Conservation (phyloP, 2,888 invertebrate species). For the Podabrus alpinus region DNA sequence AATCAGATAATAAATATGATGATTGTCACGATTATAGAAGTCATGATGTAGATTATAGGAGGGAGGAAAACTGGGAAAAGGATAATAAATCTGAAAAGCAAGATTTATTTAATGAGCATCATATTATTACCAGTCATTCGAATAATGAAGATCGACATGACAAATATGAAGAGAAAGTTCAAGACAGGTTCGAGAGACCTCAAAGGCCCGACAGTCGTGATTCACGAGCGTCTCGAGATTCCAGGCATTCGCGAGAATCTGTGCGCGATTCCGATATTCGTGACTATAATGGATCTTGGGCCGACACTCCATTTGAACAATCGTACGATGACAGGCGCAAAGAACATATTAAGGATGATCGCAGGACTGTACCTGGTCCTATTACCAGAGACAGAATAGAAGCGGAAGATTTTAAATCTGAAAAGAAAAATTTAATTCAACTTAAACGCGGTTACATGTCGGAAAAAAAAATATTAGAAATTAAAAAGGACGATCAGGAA, state of each 20-base stretch:
- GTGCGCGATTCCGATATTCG: conserved; percentile 57
- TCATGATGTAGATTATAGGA: conserved; percentile 28
- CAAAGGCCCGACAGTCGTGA: conserved; percentile 65
- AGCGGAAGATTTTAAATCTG: conserved; percentile 60
- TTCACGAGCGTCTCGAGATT: conserved; percentile 60
- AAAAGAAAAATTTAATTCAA: conserved; percentile 59
- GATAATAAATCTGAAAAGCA: conserved; percentile 35
- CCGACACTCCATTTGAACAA: conserved; percentile 53
- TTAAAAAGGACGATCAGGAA: conserved; percentile 41
- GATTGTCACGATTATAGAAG: conserved; percentile 48
- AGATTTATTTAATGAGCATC: conserved; percentile 37
- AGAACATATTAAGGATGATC: conserved; percentile 46
- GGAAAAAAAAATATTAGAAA: conserved; percentile 42
- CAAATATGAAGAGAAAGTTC: conserved; percentile 42
- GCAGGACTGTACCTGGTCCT: conserved; percentile 62
- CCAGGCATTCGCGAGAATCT: conserved; percentile 56
- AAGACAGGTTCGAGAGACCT: conserved; percentile 56
- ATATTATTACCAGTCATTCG: conserved; percentile 35
- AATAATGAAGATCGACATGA: conserved; percentile 43
- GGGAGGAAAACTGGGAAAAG: conserved; percentile 46
- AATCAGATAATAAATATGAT: conserved; percentile 50
- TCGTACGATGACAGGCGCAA: conserved; percentile 50
- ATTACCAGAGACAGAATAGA: conserved; percentile 65
- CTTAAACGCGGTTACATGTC: conserved; percentile 55
- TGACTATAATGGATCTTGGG: conserved; percentile 55